Evolutionary conservation across 2,888 invertebrate species (phyloP).

Genomic region (Stictocephala bisonia): DNA sequence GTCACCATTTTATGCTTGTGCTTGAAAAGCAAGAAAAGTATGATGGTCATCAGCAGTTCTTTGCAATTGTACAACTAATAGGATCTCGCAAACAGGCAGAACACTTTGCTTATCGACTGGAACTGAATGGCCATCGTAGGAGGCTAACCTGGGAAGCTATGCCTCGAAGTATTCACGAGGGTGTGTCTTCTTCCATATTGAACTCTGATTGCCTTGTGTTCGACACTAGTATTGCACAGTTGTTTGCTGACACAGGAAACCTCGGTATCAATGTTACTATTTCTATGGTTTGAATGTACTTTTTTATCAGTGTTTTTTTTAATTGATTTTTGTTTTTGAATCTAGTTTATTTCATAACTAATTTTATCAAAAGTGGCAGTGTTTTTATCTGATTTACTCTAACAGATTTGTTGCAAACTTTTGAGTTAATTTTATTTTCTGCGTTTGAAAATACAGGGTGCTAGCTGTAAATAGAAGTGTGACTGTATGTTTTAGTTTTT

Average conservation of each 20-base stretch:
- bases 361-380: too few species aligned
- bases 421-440: too few species aligned
- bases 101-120: constrained; percentile 98
- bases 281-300: constrained; percentile 71
- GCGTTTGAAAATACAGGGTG: too few species aligned
- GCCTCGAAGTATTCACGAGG: constrained; percentile 98
- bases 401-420: too few species aligned
- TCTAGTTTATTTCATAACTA: background rate
- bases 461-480: too few species aligned
- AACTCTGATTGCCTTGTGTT: constrained; percentile 99
- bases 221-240: constrained; percentile 97
- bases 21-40: constrained; percentile 98
- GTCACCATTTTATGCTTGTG: constrained; percentile 99
- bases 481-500: too few species aligned
- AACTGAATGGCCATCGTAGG: constrained; percentile 94
- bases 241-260: constrained; percentile 99
- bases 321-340: background rate
- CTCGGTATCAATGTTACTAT: constrained; percentile 99
- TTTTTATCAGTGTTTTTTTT: background rate
- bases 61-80: constrained; percentile 98
- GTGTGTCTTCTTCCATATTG: constrained; percentile 96
- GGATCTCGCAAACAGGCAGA: constrained; percentile 99
- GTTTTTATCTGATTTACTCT: too few species aligned
- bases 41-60: constrained; percentile 96
- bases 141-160: constrained; percentile 99